A percentile compares a stretch with the other conserved stretches of the same genome.
Conservation (phyloP, 2,797 vertebrate species). For the Poeciliopsis paucimaculata region DNA sequence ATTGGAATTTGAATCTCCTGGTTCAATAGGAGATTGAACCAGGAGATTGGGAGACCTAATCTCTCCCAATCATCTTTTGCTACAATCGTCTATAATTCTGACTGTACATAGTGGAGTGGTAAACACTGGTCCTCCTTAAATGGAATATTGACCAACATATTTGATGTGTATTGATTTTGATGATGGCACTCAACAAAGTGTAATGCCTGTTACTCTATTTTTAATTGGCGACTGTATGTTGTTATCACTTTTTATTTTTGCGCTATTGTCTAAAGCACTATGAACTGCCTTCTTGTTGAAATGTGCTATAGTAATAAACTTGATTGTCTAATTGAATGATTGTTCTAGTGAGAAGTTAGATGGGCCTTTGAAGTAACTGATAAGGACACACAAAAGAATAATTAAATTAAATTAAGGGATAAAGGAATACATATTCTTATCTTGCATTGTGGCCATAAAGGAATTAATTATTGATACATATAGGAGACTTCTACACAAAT, state of each 20-base stretch:
- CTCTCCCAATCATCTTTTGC: too few relatives aligned
- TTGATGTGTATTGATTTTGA: too few relatives aligned
- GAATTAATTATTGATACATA: not conserved
- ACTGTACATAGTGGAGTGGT: not conserved
- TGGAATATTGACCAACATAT: too few relatives aligned
- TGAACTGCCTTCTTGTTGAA: too few relatives aligned
- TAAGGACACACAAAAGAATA: not conserved
- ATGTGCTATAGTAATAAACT: too few relatives aligned
- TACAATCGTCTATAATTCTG: not conserved
- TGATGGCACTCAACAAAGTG: too few relatives aligned
- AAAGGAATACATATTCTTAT: not conserved
- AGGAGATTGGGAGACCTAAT: not conserved
- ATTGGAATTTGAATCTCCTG: not conserved
- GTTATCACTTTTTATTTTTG: too few relatives aligned
- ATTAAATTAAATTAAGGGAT: not conserved
- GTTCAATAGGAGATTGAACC: too few relatives aligned
- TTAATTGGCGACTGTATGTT: too few relatives aligned
- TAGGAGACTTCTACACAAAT: not conserved
- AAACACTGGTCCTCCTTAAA: not conserved
- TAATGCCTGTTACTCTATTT: too few relatives aligned
- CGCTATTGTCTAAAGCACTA: too few relatives aligned
- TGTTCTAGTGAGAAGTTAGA: not conserved
- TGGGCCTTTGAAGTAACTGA: not conserved
- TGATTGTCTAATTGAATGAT: not conserved
- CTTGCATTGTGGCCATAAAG: not conserved